Base-by-base conservation (phyloP, 2,797 vertebrate species). In the Balearica regulorum region DNA sequence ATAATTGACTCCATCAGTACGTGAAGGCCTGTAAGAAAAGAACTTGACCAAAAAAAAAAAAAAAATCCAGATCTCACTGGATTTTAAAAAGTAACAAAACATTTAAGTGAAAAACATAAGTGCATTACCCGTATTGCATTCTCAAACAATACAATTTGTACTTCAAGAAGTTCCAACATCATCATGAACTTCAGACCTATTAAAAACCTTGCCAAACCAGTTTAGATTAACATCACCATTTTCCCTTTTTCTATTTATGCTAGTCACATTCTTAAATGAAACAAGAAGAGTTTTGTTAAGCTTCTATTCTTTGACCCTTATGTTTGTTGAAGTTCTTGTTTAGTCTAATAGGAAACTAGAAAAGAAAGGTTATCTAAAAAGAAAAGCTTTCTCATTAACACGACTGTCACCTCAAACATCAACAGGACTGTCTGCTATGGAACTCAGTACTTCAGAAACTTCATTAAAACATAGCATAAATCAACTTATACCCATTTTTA, bases 1-100 rank as follows among this genome's bases (percentile, higher is more conserved):
- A 53, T 18, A 53, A 51, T 0, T 55, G 39, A 62, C 51, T 71
- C 49, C 43, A 70, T 16, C 0, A 35, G 17, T 9, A 80, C 0
- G 1, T 10, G 19, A 68, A 85, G 16, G 55, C 25, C 24, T 66
- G 6, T 39, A 71, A 80, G 16, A 66, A 28, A 20, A 91, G 33
- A 91, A 53, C 15, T 57, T 65, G 33, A 33, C 22, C 9, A 28
- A 68, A 71, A 16, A 12, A 44, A 16, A 12, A 44, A 35, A 37
- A 14, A 16, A 84, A 53, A 58, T 16, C 13, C 31, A 49, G 33
- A 83, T 49, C 19, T 58, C 55, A 19, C 19, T 13, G 44, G 7
- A 20, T 68, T 85, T 53, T 68, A 73, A 44, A 66, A 57, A 62
- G 16, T 35, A 79, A 55, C 3, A 6, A 22, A 79, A 69, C 19